phyloP scores from a whole-genome alignment of 2,888 invertebrate species.

The Sarcophaga variegata region DNA sequence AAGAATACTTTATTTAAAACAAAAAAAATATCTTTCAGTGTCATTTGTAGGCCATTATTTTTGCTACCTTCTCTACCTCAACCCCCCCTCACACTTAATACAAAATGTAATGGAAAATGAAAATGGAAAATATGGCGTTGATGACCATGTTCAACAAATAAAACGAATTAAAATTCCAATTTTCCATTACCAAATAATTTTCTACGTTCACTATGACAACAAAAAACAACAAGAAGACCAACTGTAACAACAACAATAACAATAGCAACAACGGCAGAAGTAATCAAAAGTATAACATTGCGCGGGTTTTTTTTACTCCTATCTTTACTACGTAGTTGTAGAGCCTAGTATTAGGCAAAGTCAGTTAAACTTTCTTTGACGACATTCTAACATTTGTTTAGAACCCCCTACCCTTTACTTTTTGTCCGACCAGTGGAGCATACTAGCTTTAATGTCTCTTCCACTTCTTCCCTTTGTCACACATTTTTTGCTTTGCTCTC shows the following conservation, averaged over 20 bases:
- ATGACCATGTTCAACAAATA: slow-evolving; percentile 69
- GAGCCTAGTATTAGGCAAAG: slow-evolving; percentile 31
- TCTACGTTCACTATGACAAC: slow-evolving; percentile 23
- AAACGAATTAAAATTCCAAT: slow-evolving; percentile 72
- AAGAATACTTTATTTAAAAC: too few relatives aligned
- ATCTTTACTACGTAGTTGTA: neutral
- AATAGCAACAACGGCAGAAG: slow-evolving; percentile 21
- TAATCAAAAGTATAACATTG: slow-evolving; percentile 39
- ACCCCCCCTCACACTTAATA: neutral
- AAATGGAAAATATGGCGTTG: slow-evolving; percentile 61
- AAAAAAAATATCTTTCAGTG: slow-evolving; percentile 8
- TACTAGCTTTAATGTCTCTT: slow-evolving; percentile 38
- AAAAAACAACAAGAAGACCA: slow-evolving; percentile 4
- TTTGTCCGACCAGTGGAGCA: too few relatives aligned
- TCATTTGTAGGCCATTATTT: slow-evolving; percentile 8
- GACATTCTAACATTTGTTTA: slow-evolving; percentile 12
- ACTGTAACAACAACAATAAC: slow-evolving; percentile 9
- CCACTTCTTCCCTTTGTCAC: neutral
- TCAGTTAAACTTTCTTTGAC: slow-evolving; percentile 46
- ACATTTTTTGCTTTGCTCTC: slow-evolving; percentile 28
- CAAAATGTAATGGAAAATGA: neutral
- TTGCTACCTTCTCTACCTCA: neutral
- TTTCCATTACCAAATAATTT: slow-evolving; percentile 68
- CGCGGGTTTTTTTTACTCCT: slow-evolving; percentile 2
- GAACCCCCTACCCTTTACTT: neutral